Conservation (phyloP, 2,113 vertebrate species). For the Guaruba guarouba region DNA sequence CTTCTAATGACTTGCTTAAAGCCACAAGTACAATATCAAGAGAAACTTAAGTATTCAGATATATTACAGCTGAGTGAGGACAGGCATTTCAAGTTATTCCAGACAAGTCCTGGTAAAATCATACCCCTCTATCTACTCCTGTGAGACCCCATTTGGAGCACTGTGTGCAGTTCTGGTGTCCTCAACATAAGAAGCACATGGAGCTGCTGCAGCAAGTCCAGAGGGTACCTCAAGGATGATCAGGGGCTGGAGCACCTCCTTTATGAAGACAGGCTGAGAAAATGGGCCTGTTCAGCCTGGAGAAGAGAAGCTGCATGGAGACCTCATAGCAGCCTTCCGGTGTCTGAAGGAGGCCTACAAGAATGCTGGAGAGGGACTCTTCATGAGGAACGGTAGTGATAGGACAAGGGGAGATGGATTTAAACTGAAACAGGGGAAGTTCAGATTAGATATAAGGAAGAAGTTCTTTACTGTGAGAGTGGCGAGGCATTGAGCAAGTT, state of each 20-base stretch:
- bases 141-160: neutral
- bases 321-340: neutral
- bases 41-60: neutral
- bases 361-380: neutral
- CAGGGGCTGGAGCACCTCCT: neutral
- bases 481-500: neutral
- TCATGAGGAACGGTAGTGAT: neutral
- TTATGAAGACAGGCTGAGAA: neutral
- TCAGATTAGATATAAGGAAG: neutral
- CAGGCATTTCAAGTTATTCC: neutral
- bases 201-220: neutral
- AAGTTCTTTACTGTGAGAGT: neutral
- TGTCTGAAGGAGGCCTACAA: neutral
- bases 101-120: neutral
- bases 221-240: neutral
- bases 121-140: neutral
- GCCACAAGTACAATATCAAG: neutral
- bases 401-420: neutral
- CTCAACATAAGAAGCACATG: neutral
- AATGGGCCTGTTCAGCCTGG: neutral
- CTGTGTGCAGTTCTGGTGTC: neutral
- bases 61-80: neutral
- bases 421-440: neutral
- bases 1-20: neutral
- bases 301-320: neutral